These are phyloP conservation scores for Anthoscopus minutus DNA, from an alignment of 2,113 vertebrate species.

Conservation along the genomic window DNA sequence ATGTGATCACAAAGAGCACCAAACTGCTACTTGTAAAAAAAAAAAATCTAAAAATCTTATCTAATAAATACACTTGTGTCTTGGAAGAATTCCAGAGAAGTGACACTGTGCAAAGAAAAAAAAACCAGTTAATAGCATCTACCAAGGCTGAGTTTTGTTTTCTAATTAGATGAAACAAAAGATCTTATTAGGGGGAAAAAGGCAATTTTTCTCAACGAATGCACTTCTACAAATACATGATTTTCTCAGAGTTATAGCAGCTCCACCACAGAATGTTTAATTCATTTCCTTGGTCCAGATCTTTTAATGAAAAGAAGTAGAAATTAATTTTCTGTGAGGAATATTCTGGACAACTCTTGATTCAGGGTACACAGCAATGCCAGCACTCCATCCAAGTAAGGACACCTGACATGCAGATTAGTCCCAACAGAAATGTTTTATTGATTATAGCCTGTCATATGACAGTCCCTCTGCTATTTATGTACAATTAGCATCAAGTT, in stretches of 20 bases:
- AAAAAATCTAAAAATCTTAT: neutral
- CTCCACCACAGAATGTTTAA: neutral
- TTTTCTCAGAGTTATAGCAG: neutral
- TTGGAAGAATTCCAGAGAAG: neutral
- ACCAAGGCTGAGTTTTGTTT: neutral
- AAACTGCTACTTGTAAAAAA: neutral
- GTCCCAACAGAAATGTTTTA: conserved; percentile 13
- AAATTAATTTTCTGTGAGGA: neutral
- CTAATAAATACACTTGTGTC: neutral
- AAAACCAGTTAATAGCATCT: neutral
- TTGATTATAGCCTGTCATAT: conserved; percentile 37
- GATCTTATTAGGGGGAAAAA: neutral
- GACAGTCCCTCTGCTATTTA: conserved; percentile 30
- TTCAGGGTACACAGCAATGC: neutral
- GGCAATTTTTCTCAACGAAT: neutral
- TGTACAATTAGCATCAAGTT: conserved; percentile 29
- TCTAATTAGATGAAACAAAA: neutral
- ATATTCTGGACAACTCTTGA: neutral
- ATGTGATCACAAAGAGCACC: neutral
- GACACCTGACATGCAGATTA: conserved; percentile 17
- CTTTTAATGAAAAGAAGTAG: neutral
- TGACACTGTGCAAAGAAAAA: neutral
- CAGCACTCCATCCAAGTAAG: neutral
- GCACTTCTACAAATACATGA: neutral
- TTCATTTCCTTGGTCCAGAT: neutral